Evolutionary conservation across 2,113 vertebrate genomes (phyloP).

Genomic region (Leucopternis melanops): DNA sequence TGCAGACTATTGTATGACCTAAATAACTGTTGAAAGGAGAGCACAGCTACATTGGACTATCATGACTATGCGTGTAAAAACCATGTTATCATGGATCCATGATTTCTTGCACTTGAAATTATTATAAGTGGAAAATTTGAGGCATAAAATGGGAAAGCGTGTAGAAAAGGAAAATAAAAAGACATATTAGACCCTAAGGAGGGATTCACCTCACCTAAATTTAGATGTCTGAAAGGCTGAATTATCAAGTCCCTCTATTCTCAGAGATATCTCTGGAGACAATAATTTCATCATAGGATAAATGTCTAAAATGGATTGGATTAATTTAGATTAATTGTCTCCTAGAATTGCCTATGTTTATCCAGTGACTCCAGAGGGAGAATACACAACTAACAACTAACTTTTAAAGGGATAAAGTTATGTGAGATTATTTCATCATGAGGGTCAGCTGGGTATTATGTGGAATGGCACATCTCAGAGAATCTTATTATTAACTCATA

Average conservation of each 20-base stretch:
- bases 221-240: neutral
- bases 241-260: neutral
- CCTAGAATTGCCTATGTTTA: neutral
- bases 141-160: neutral
- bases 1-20: neutral
- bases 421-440: neutral
- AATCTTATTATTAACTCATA: neutral
- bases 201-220: neutral
- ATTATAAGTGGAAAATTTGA: neutral
- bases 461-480: neutral
- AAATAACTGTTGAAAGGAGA: neutral
- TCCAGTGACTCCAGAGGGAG: neutral
- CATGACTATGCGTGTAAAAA: neutral
- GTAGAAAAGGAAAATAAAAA: neutral
- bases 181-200: neutral
- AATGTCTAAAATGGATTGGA: neutral
- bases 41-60: neutral
- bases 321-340: neutral
- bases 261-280: neutral
- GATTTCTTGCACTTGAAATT: neutral
- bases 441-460: neutral
- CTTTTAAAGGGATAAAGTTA: neutral
- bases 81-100: neutral
- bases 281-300: neutral
- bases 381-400: neutral